Conservation (phyloP, 2,113 vertebrate species). For the Neopipo cinnamomea region DNA sequence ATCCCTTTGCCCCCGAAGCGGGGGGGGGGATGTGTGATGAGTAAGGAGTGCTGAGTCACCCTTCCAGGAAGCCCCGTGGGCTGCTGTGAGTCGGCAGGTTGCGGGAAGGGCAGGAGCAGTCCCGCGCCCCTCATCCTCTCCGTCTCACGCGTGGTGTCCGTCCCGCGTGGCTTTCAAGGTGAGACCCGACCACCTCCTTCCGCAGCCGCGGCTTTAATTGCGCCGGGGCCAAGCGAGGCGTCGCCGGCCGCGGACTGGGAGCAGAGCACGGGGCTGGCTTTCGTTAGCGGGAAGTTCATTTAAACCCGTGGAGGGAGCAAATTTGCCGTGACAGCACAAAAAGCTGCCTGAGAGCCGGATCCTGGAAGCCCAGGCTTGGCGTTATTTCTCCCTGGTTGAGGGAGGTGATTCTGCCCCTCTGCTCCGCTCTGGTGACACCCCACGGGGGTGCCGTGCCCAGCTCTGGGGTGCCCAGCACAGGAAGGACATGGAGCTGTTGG, state of each 20-base stretch:
- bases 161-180: not conserved
- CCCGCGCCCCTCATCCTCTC: not conserved
- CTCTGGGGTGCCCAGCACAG: not conserved
- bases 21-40: slow-evolving; percentile 11
- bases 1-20: fast-evolving
- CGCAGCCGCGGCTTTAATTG: fast-evolving
- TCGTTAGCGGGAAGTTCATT: not conserved
- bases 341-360: fast-evolving
- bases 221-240: fast-evolving
- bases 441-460: not conserved
- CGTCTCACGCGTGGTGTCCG: fast-evolving
- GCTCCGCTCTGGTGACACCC: not conserved
- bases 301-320: not conserved
- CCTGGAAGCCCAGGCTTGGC: not conserved
- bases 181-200: not conserved
- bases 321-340: not conserved
- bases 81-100: not conserved
- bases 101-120: not conserved
- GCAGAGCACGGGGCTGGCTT: not conserved
- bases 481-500: not conserved
- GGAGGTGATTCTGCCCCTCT: not conserved
- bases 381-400: not conserved
- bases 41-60: slow-evolving; percentile 54
- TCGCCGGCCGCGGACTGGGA: not conserved
- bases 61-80: slow-evolving; percentile 24